Base-by-base conservation (phyloP, 2,113 vertebrate species). In the Corapipo altera region DNA sequence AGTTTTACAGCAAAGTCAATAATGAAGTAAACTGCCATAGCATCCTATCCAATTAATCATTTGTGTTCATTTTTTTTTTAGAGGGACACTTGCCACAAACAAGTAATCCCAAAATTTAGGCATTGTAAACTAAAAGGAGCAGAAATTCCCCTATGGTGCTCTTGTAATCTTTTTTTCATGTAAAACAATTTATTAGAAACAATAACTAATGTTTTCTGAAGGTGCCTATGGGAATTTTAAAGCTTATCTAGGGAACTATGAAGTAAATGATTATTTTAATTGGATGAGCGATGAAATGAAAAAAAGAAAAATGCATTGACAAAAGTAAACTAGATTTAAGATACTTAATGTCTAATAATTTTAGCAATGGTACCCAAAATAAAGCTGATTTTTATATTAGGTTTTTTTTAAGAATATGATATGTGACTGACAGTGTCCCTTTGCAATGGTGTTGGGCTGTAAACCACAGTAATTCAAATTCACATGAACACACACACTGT, bases 191-290 rank as follows among this genome's bases (percentile, higher is more conserved):
- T 64, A 71, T 90, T 82, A 76, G 58, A 89, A 93, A 92, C 39
- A 95, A 49, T 78, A 97, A 74, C 69, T 91, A 89, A 61, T 35
- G 72, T 91, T 93, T 95, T 91, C 69, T 88, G 79, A 95, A 92
- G 58, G 46, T 85, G 73, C 44, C 23, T 67, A n/a, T 59, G 72
- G 48, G 89, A 86, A 90, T 94, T 73, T 48, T 57, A 86, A 84
- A 86, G 57, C 61, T 89, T 92, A 84, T 81, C 41, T 35, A 62
- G 72, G 83, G 72, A 95, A 75, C 67, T 79, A 46, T 62, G 74
- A 86, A 84, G 39, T 61, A 90, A 78, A 88, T 59, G 14, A 84
- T 73, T 74, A 37, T 82, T 94, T 93, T 88, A 48, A 85, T 86
- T 72, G 70, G 52, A 52, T 71, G 72, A 88, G 69, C 51, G 52